Conservation (phyloP, 2,113 vertebrate genomes). For the Gila orcuttii region DNA sequence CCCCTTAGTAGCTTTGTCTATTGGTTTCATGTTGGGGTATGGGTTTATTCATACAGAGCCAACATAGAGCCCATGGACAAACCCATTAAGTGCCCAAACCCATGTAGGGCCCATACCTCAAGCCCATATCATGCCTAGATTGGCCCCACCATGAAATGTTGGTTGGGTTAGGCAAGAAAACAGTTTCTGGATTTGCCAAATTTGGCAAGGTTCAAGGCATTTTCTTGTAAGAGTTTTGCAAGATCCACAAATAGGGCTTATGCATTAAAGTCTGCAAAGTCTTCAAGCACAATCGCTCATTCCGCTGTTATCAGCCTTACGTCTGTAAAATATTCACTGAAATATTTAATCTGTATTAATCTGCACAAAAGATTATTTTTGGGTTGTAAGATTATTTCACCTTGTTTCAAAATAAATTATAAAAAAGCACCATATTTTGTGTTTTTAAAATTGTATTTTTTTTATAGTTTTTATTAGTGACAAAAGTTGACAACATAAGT, state of each 20-base stretch:
- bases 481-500: background rate
- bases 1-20: no score
- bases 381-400: background rate
- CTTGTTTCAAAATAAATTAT: background rate
- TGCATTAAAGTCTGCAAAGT: background rate
- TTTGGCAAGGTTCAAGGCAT: background rate
- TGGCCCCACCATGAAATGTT: no score
- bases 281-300: background rate
- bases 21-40: no score
- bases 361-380: background rate
- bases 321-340: slow-evolving; percentile 6
- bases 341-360: background rate
- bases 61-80: no score
- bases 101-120: no score
- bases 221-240: background rate
- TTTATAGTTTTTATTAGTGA: background rate
- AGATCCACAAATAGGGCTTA: background rate
- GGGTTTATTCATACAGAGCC: no score
- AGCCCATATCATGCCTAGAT: no score
- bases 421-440: background rate
- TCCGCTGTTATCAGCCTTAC: background rate
- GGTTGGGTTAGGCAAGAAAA: background rate
- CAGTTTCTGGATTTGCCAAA: background rate
- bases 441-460: background rate
- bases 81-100: no score